Percentiles rank a stretch among this genome's conserved stretches.
Conservation (phyloP, 2,888 invertebrate species). For the Eristalinus sepulchralis region DNA sequence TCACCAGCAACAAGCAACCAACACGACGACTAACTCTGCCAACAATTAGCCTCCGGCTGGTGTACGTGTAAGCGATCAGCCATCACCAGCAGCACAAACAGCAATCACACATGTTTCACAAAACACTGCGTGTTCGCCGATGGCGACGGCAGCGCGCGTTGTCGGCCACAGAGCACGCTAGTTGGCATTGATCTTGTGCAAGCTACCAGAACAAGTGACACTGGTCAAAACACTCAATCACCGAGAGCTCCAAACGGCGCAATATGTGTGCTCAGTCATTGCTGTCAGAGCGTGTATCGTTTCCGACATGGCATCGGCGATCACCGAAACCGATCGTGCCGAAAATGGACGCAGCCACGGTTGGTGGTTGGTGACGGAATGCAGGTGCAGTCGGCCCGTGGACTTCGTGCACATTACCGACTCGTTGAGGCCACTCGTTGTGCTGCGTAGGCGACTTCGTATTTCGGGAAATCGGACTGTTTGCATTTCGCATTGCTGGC, state of each 20-base stretch:
- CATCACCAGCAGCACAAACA: conserved; percentile 42
- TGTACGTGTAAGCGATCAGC: conserved; percentile 20
- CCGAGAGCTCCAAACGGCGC: neutral
- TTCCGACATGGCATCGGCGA: conserved; percentile 50
- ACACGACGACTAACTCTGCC: conserved; percentile 11
- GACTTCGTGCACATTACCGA: conserved; percentile 43
- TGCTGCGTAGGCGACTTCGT: conserved; percentile 62
- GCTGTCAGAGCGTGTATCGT: conserved; percentile 39
- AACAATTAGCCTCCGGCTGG: conserved; percentile 15
- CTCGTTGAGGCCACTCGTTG: conserved; percentile 18
- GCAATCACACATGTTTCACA: conserved; percentile 25
- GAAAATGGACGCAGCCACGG: conserved; percentile 22
- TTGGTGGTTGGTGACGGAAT: conserved; percentile 35
- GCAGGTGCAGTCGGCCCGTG: conserved; percentile 55
- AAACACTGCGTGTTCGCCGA: neutral
- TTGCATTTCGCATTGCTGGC: conserved; percentile 33
- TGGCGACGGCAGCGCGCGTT: neutral
- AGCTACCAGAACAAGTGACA: conserved; percentile 65
- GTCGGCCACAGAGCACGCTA: neutral
- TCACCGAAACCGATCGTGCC: conserved; percentile 22
- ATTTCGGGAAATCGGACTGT: conserved; percentile 56
- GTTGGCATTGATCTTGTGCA: conserved; percentile 68
- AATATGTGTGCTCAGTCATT: conserved; percentile 7
- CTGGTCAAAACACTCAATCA: conserved; percentile 68
- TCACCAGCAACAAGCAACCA: too few species aligned